phyloP scores from a whole-genome alignment of 2,797 vertebrate species.

The Sebastiscus albofasciatus region DNA sequence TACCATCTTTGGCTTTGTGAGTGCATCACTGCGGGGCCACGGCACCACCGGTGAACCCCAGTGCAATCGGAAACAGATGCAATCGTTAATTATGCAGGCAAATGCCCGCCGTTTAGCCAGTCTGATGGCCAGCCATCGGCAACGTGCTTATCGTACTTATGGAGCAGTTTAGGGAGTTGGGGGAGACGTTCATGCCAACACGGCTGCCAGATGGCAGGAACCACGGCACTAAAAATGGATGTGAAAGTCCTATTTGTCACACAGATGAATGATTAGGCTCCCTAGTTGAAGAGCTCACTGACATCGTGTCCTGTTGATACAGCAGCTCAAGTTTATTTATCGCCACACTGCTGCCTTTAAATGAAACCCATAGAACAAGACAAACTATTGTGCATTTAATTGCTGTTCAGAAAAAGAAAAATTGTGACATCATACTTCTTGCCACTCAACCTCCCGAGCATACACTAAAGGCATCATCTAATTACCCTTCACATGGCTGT shows the following conservation, averaged over 20 bases:
- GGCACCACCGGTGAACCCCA: constrained; percentile 45
- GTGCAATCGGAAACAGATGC: constrained; percentile 75
- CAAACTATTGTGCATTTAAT: constrained; percentile 16
- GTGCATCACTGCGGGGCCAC: constrained; percentile 42
- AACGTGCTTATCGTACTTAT: constrained; percentile 69
- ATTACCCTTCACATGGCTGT: constrained; percentile 37
- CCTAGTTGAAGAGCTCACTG: constrained; percentile 50
- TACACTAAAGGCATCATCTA: constrained; percentile 22
- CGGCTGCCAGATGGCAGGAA: constrained; percentile 71
- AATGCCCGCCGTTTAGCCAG: constrained; percentile 73
- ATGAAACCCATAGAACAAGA: constrained; percentile 35
- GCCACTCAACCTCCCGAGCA: background rate
- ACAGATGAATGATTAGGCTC: constrained; percentile 63
- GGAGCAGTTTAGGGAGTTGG: constrained; percentile 67
- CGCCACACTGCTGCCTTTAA: constrained; percentile 29
- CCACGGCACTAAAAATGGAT: constrained; percentile 60
- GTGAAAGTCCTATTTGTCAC: constrained; percentile 71
- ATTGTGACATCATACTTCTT: background rate
- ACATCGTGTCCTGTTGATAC: constrained; percentile 43
- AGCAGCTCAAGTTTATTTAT: constrained; percentile 50
- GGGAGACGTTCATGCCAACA: constrained; percentile 56
- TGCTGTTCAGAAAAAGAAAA: constrained; percentile 5
- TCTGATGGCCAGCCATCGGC: constrained; percentile 67
- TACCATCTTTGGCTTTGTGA: constrained; percentile 55
- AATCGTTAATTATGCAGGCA: constrained; percentile 79